Conservation (phyloP, 1,140 invertebrate species). For the Oryzaephilus surinamensis region DNA sequence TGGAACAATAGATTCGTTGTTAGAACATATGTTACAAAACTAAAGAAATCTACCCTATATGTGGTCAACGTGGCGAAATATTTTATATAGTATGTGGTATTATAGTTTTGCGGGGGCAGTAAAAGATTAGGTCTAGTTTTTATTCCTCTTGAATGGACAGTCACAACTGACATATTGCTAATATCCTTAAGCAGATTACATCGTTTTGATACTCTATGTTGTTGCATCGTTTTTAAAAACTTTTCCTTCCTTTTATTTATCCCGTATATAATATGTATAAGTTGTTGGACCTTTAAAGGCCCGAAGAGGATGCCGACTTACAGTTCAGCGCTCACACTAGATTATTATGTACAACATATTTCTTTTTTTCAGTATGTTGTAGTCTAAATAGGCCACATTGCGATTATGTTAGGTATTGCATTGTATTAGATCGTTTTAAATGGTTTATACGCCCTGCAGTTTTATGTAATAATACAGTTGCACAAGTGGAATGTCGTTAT, state of each 20-base stretch:
- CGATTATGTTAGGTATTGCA: too few species aligned
- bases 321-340: constrained; percentile 5
- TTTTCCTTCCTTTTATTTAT: too few species aligned
- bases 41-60: too few species aligned
- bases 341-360: constrained; percentile 9
- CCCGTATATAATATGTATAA: too few species aligned
- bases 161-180: constrained; percentile 20
- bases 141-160: constrained; percentile 17
- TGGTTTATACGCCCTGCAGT: constrained; percentile 10
- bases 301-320: constrained; percentile 6
- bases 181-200: constrained; percentile 24
- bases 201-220: too few species aligned
- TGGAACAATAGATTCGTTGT: too few species aligned
- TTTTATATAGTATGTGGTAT: too few species aligned
- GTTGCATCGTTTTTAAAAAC: too few species aligned
- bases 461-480: constrained; percentile 4
- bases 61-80: too few species aligned
- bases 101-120: too few species aligned
- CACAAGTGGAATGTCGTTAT: constrained; percentile 3
- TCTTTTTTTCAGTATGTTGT: constrained; percentile 5
- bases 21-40: too few species aligned
- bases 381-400: too few species aligned
- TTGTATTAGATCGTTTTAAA: constrained; percentile 14
- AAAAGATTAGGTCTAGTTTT: constrained; percentile 20
- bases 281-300: constrained; percentile 12